Evolutionary conservation across 1,140 invertebrate species (phyloP), one percentile per base, ranked within the genome.

Genomic region (Caenorhabditis inopinata): DNA sequence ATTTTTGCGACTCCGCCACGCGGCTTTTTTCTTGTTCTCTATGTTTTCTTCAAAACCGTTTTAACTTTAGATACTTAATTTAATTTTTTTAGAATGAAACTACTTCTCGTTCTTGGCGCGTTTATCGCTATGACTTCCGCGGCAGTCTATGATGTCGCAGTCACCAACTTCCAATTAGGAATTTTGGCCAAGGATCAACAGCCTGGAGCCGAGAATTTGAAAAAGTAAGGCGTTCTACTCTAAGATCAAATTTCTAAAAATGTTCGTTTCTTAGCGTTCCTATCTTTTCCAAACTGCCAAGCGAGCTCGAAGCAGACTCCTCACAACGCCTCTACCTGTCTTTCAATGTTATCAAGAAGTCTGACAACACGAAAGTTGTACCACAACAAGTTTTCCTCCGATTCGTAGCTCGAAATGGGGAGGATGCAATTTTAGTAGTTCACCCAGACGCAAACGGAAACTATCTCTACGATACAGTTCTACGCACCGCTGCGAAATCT

Each of bases 401-500:
- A 23, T 83, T 83, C 29, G 74, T 58, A 4, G 78, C 75, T 38
- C 14, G 68, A 21, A 23, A 42, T 18, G 47, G 48, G 14, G 35
- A 58, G 14, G 83, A 82, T 14, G 51, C 45, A n/a, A 62, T 83
- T 2, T 46, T 83, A 25, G 53, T 80, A 14, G 53, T 73, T 42
- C 77, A 82, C 14, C 16, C 14, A 35, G 76, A 74, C 27, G 47
- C 53, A 21, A 53, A 45, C 21, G 74, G 51, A 46, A 45, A 38
- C 12, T 83, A 83, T 62, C 7, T 45, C 9, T 48, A 80, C 27
- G 83, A 83, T 29, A 49, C 81, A 18, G 81, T 83, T 90, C 90
- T 47, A 87, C 94, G 94, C 94, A 96, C 89, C 91, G 96, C 42
- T 11, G 93, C 92, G 53, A 90, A 91, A 46, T 92, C 93, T 85